phyloP scores from a whole-genome alignment of 2,113 vertebrate genomes.

The Agelaius tricolor region DNA sequence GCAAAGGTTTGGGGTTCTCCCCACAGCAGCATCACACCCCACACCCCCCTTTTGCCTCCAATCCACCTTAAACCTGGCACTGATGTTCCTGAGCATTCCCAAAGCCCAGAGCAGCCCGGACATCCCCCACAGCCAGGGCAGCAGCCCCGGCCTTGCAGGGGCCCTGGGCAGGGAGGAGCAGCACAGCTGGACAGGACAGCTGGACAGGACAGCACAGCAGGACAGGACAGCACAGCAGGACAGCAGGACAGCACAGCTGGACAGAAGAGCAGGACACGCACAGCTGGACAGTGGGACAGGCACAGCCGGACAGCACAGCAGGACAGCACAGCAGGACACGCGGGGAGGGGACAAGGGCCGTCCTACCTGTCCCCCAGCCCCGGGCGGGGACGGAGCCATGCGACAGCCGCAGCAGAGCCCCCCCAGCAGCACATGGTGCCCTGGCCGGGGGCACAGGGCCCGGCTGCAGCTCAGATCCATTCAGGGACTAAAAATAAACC shows the following conservation, averaged over 20 bases:
- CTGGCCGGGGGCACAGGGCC: not conserved
- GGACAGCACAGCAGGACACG: not conserved
- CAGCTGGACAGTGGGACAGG: too few relatives aligned
- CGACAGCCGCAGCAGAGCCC: not conserved
- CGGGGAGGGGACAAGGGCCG: not conserved
- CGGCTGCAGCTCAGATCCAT: slow-evolving; percentile 28
- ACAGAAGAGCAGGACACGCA: too few relatives aligned
- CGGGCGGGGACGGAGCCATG: not conserved
- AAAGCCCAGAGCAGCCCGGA: too few relatives aligned
- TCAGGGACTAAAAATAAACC: slow-evolving; percentile 63
- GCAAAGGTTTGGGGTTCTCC: not conserved
- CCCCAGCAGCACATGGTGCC: slow-evolving; percentile 37
- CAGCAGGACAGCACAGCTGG: too few relatives aligned
- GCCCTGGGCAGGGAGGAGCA: not conserved
- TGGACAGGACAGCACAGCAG: too few relatives aligned
- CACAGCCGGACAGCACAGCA: too few relatives aligned
- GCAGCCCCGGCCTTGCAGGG: not conserved
- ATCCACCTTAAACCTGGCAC: rapidly evolving
- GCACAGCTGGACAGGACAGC: too few relatives aligned
- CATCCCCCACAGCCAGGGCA: not conserved
- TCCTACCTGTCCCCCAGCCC: slow-evolving; percentile 48
- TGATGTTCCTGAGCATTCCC: rapidly evolving
- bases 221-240: too few relatives aligned
- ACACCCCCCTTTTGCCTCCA: not conserved
- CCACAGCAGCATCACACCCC: not conserved